Evolutionary conservation across 2,888 invertebrate genomes (phyloP), one percentile per base, ranked within the genome.

Genomic region (Eupithecia exiguata): DNA sequence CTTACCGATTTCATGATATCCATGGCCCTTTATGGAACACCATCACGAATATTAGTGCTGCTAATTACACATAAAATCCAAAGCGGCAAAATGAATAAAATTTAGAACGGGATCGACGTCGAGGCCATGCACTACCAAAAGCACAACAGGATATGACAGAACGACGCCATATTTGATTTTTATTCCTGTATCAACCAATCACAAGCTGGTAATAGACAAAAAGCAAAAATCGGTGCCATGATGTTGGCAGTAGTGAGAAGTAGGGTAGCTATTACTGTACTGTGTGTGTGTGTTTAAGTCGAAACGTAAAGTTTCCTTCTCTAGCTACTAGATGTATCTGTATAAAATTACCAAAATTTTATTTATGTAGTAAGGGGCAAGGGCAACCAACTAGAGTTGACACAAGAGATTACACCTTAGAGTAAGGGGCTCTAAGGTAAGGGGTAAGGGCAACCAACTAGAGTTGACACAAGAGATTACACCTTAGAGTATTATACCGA

Each of bases 1-100:
- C 93, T 95, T 93, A 95, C 95, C 95, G 95, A 94, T 94, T 95
- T 95, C 94, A 94, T 94, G 91, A 95, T 93, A 95, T 95, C 95
- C 95, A 95, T 95, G 92, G 94, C 95, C 94, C 94, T 90, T 91
- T 94, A 88, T 88, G 88, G 91, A 91, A 91, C 94, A 94, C 92
- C 95, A 95, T 95, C 91, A 94, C 94, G 93, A 94, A 92, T 89
- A 88, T 87, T 92, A 89, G 88, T 86, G 87, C 85, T 79, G 86
- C 87, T 87, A 89, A 89, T 91, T 90, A 87, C 89, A 88, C 90
- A 86, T 87, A 88, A 81, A 88, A 84, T 88, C 88, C 89, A 86
- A 84, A 84, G 88, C 88, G 86, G 89, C 85, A 86, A 88, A 63
- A 40, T n/a, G 53, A 72, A 88, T 87, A 89, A 88, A 88, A 87